Percentiles rank a stretch among this genome's conserved stretches.
Evolutionary conservation across 2,113 vertebrate species (phyloP).

Genomic region (Arenaria interpres): DNA sequence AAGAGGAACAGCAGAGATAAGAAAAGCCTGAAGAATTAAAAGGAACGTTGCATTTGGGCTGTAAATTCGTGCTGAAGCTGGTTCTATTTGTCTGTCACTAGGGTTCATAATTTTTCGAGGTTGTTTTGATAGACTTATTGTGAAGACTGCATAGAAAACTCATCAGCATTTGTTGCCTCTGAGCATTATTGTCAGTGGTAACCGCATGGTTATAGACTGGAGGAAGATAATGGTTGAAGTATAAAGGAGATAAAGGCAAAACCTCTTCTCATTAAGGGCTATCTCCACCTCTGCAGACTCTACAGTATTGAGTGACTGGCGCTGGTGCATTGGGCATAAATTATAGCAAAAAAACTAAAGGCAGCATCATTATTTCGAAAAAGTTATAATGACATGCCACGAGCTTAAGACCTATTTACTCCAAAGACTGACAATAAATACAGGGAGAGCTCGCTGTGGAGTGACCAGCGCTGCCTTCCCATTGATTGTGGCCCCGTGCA

Average conservation of each 20-base stretch:
- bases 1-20: conserved; percentile 96
- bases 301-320: conserved; percentile 88
- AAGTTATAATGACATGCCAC: conserved; percentile 72
- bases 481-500: background rate
- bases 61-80: conserved; percentile 88
- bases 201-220: conserved; percentile 97
- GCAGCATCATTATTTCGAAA: conserved; percentile 60
- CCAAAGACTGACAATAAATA: conserved; percentile 57
- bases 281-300: conserved; percentile 96
- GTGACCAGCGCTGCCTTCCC: conserved; percentile 14
- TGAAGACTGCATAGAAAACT: conserved; percentile 94
- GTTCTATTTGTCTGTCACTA: conserved; percentile 88
- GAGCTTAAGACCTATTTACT: conserved; percentile 70
- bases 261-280: conserved; percentile 99
- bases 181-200: conserved; percentile 96
- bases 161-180: conserved; percentile 96
- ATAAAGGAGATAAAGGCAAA: conserved; percentile 94
- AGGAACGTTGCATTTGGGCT: conserved; percentile 88
- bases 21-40: conserved; percentile 91
- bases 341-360: conserved; percentile 80
- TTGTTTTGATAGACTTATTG: conserved; percentile 97
- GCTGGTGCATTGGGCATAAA: conserved; percentile 86
- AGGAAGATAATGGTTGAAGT: conserved; percentile 95
- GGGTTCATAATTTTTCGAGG: conserved; percentile 87
- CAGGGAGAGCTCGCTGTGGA: background rate